Evolutionary conservation across 2,797 vertebrate genomes (phyloP).

Genomic region (Notolepis coatsorum): DNA sequence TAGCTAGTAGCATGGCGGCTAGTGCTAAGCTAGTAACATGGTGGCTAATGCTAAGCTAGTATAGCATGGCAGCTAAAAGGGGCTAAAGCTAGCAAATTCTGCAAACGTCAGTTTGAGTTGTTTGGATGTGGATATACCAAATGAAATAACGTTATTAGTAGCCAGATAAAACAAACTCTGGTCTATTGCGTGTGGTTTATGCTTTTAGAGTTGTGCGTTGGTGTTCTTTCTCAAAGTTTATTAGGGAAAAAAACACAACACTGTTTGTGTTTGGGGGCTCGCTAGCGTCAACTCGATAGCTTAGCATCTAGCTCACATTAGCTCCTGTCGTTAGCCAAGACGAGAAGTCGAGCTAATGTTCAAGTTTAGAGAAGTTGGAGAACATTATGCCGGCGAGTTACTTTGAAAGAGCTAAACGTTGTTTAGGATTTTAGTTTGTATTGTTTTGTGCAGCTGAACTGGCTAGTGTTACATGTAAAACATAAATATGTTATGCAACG

Average conservation of each 20-base stretch:
- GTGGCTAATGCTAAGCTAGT: constrained; percentile 69
- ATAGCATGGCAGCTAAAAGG: constrained; percentile 39
- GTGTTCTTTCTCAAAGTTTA: constrained; percentile 22
- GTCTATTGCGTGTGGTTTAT: background rate
- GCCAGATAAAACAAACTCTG: background rate
- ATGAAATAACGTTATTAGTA: background rate
- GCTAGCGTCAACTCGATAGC: constrained; percentile 38
- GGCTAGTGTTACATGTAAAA: too few relatives aligned
- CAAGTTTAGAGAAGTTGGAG: too few relatives aligned
- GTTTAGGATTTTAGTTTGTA: background rate
- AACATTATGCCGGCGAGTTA: too few relatives aligned
- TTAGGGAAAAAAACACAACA: constrained; percentile 10
- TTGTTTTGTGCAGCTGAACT: too few relatives aligned
- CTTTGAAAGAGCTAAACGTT: background rate
- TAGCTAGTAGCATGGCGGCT: constrained; percentile 59
- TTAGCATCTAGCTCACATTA: constrained; percentile 42
- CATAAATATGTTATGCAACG: background rate
- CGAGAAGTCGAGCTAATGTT: too few relatives aligned
- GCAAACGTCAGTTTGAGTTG: constrained; percentile 32
- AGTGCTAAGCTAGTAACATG: background rate
- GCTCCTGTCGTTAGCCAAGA: too few relatives aligned
- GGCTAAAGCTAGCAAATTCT: constrained; percentile 63
- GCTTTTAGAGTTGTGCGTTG: background rate
- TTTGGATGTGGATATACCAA: background rate
- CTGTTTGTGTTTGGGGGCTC: constrained; percentile 65